Evolutionary conservation across 1,140 invertebrate species (phyloP), one percentile per base, ranked within the genome.

Genomic region (Aphaenogaster rudis): DNA sequence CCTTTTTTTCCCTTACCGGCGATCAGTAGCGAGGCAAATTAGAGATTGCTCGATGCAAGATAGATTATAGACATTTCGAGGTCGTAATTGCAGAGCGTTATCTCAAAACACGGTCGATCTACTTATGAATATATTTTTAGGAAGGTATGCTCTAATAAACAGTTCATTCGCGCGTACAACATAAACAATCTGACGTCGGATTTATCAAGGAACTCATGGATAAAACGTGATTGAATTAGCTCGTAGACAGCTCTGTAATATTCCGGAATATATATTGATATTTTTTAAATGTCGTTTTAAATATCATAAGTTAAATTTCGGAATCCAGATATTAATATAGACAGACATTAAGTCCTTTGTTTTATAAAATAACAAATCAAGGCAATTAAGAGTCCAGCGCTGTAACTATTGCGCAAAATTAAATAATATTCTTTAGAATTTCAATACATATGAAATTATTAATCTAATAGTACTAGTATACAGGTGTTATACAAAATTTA

Each of bases 31-130:
- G 48, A 80, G 11, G n/a, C 33, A 54, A 81, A 42, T 71, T 71
- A 71, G 64, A 81, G 64, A 81, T 69, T 28, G 28, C 28, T 28
- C 21, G 36, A 71, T 54, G 8, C 15, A 42, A 57, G 66, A 71
- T 57, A 81, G 36, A 79, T 79, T 8, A 36, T 28, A 67, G 63
- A 81, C 48, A 57, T 54, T 81, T 81, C 11, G 77, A 54, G 78
- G 48, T 39, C 64, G 13, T 81, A 69, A 57, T 57, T 54, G 64
- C 36, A 69, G 48, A 52, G n/a, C n/a, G 8, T 69, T 69, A 69
- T 69, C 78, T 69, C n/a, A 69, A 80, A 69, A 71, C 48, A 71
- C 36, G 50, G 15, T 71, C 36, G 48, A 45, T 54, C 78, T 39
- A 54, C 28, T 81, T 69, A 15, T 39, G 0, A 28, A n/a, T 33